Conservation (phyloP, 1,140 invertebrate genomes). For the Philotrypesis tridentata region DNA sequence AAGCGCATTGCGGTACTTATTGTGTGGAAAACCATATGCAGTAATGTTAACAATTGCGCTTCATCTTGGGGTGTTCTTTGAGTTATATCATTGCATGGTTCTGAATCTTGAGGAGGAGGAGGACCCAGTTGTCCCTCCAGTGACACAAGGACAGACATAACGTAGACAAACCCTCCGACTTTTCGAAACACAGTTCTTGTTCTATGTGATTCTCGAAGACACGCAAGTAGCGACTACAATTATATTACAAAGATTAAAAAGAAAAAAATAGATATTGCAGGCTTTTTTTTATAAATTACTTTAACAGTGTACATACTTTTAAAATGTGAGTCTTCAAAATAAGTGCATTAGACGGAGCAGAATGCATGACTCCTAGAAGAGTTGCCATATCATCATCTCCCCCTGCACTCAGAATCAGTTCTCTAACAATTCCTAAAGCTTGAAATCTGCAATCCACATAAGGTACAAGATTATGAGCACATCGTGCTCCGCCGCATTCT, state of each 20-base stretch:
- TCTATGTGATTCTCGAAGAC: constrained; percentile 94
- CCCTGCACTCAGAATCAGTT: constrained; percentile 91
- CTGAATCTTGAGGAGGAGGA: constrained; percentile 59
- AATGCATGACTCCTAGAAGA: constrained; percentile 92
- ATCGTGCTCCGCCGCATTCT: constrained; percentile 93
- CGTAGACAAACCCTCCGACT: constrained; percentile 97
- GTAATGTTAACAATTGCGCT: constrained; percentile 79
- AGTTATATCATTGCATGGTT: constrained; percentile 68
- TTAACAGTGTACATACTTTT: constrained; percentile 78
- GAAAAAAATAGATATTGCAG: constrained; percentile 62
- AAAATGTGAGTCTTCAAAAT: constrained; percentile 93
- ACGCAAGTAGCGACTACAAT: constrained; percentile 84
- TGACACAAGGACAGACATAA: constrained; percentile 95
- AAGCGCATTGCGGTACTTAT: constrained; percentile 98
- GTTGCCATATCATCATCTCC: constrained; percentile 97
- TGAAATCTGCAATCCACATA: constrained; percentile 87
- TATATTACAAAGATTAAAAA: constrained; percentile 81
- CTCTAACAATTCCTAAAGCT: constrained; percentile 86
- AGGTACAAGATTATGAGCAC: constrained; percentile 91
- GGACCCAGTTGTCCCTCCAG: constrained; percentile 87
- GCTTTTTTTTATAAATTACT: neutral
- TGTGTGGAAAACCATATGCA: constrained; percentile 95
- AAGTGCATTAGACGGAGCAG: constrained; percentile 84
- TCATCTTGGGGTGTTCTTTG: constrained; percentile 65
- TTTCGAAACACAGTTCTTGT: constrained; percentile 97